Percentiles rank a stretch among this genome's conserved stretches.
Conservation (phyloP, 2,797 vertebrate species). For the Myotis myotis region DNA sequence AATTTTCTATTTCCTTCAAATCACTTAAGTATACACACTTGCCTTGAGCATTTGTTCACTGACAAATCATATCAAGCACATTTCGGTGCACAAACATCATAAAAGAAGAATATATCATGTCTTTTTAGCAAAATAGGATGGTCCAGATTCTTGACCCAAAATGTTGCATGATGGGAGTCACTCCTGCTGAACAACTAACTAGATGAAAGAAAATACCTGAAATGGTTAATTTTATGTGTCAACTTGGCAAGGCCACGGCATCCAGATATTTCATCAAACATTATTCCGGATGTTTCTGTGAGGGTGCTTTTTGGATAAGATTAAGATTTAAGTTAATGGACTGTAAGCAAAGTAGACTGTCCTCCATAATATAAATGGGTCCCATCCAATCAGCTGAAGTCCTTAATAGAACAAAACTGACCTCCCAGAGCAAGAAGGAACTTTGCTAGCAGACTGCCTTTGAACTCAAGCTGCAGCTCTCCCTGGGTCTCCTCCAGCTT, state of each 20-base stretch:
- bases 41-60: not conserved
- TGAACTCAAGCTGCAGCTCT: not conserved
- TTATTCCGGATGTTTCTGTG: not conserved
- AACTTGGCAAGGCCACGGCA: not conserved
- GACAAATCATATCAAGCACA: not conserved
- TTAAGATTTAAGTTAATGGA: not conserved
- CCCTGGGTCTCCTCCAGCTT: not conserved
- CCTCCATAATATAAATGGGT: not conserved
- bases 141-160: not conserved
- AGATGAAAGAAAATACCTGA: not conserved
- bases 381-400: not conserved
- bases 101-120: not conserved
- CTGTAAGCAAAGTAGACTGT: not conserved
- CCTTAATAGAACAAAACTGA: not conserved
- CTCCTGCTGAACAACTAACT: not conserved
- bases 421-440: not conserved
- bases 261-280: not conserved
- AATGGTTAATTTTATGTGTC: not conserved
- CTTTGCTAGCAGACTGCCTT: not conserved
- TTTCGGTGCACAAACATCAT: not conserved
- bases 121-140: not conserved
- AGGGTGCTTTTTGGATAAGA: not conserved
- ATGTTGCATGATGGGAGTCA: not conserved
- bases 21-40: not conserved
- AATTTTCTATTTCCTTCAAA: not conserved